These are phyloP conservation scores for Eumaeus atala DNA, from an alignment of 1,140 invertebrate genomes.

Conservation along the genomic window DNA sequence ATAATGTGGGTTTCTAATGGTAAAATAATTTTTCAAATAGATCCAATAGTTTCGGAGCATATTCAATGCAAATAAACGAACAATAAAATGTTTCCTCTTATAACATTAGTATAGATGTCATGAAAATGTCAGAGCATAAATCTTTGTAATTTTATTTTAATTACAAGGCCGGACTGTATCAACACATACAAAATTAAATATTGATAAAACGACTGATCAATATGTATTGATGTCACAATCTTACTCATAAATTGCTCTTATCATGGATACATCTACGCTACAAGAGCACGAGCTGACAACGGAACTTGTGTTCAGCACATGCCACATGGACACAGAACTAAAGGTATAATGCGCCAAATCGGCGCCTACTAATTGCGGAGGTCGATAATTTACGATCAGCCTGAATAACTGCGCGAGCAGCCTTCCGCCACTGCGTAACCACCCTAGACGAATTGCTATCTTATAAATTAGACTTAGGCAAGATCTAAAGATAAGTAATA, in stretches of 20 bases:
- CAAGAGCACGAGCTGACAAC: not conserved
- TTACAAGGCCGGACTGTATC: too few species aligned
- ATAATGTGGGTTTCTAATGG: too few species aligned
- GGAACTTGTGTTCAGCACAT: not conserved
- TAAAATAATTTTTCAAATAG: too few species aligned
- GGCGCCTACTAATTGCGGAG: slow-evolving; percentile 69
- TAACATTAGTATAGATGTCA: too few species aligned
- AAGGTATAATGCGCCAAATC: slow-evolving; percentile 56
- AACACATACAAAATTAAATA: too few species aligned
- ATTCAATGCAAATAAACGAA: too few species aligned
- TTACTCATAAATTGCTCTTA: slow-evolving; percentile 3
- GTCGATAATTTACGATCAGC: slow-evolving; percentile 61
- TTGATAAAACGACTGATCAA: not conserved
- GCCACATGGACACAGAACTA: slow-evolving; percentile 13
- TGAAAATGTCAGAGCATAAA: too few species aligned
- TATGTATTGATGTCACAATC: slow-evolving; percentile 3
- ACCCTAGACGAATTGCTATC: slow-evolving; percentile 44
- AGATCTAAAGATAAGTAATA: slow-evolving; percentile 27
- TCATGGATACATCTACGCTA: slow-evolving; percentile 1
- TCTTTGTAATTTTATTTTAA: too few species aligned
- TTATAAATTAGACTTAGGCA: slow-evolving; percentile 37
- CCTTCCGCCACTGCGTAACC: slow-evolving; percentile 40
- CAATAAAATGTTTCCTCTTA: too few species aligned
- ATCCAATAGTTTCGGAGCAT: too few species aligned
- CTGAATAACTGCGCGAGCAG: slow-evolving; percentile 47